These are phyloP conservation scores for Salvator merianae DNA, from an alignment of 2,113 vertebrate genomes.

Conservation along the genomic window DNA sequence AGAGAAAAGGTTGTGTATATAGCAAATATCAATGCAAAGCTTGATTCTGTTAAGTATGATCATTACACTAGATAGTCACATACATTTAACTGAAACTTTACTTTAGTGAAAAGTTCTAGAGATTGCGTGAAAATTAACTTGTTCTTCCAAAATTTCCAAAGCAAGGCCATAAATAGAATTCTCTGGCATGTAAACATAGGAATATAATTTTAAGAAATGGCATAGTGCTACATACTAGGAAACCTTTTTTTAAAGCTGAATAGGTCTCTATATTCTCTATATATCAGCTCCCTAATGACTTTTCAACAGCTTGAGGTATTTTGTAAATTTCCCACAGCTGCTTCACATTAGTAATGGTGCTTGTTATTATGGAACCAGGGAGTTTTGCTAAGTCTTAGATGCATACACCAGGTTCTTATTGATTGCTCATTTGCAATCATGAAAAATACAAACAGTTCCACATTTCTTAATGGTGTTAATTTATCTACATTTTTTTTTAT, in stretches of 20 bases:
- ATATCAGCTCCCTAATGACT: constrained; percentile 80
- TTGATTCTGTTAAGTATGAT: constrained; percentile 32
- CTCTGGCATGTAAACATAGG: constrained; percentile 71
- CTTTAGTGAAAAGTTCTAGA: constrained; percentile 66
- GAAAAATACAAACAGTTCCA: neutral
- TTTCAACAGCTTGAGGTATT: constrained; percentile 80
- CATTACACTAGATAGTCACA: neutral
- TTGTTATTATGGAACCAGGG: constrained; percentile 73
- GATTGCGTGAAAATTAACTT: constrained; percentile 67
- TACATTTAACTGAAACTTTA: constrained; percentile 40
- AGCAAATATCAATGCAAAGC: constrained; percentile 52
- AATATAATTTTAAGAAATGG: constrained; percentile 77
- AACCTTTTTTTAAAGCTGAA: constrained; percentile 74
- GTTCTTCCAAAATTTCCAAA: constrained; percentile 63
- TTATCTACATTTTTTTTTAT: neutral
- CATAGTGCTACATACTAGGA: constrained; percentile 71
- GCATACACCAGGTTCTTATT: constrained; percentile 56
- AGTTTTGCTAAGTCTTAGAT: constrained; percentile 68
- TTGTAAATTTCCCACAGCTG: constrained; percentile 79
- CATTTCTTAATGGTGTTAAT: constrained; percentile 7
- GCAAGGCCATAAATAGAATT: constrained; percentile 72
- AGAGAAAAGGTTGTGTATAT: constrained; percentile 21
- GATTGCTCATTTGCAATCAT: constrained; percentile 37
- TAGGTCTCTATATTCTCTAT: constrained; percentile 80
- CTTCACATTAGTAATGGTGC: constrained; percentile 74